A percentile compares a stretch with the other conserved stretches of the same genome.
Conservation (phyloP, 1,140 invertebrate species). For the Octopus bimaculoides region DNA sequence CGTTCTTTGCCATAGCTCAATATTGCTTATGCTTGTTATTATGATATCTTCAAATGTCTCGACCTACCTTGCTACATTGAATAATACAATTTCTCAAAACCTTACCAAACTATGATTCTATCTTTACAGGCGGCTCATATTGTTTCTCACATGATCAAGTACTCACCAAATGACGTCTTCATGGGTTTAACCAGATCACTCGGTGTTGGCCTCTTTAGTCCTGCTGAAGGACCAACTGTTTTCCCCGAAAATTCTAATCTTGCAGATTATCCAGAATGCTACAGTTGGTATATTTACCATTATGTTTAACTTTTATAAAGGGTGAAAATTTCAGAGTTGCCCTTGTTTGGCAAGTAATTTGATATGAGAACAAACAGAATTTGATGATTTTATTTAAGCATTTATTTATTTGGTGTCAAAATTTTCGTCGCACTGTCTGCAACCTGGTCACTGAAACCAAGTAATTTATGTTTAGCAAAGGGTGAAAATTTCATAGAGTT, state of each 20-base stretch:
- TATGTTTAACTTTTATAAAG: background rate
- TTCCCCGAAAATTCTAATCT: constrained; percentile 23
- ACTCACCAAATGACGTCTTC: constrained; percentile 24
- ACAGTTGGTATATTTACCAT: constrained; percentile 14
- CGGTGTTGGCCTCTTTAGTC: constrained; percentile 29
- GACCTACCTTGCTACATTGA: too few species aligned
- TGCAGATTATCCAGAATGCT: constrained; percentile 24
- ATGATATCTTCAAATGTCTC: too few species aligned
- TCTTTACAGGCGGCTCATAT: constrained; percentile 22
- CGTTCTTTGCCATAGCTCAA: too few species aligned
- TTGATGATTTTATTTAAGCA: background rate
- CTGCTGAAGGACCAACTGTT: constrained; percentile 18
- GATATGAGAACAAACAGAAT: background rate
- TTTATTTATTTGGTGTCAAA: background rate
- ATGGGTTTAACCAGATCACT: constrained; percentile 17
- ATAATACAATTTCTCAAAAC: background rate
- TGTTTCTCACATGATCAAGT: constrained; percentile 21
- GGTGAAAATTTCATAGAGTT: background rate
- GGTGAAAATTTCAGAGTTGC: background rate
- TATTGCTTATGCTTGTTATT: too few species aligned
- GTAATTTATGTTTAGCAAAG: background rate
- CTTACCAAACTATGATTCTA: background rate
- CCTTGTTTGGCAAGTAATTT: background rate
- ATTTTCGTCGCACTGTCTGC: background rate
- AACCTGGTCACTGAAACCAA: background rate